Evolutionary conservation across 2,888 invertebrate species (phyloP).

Genomic region (Eurytoma californica): DNA sequence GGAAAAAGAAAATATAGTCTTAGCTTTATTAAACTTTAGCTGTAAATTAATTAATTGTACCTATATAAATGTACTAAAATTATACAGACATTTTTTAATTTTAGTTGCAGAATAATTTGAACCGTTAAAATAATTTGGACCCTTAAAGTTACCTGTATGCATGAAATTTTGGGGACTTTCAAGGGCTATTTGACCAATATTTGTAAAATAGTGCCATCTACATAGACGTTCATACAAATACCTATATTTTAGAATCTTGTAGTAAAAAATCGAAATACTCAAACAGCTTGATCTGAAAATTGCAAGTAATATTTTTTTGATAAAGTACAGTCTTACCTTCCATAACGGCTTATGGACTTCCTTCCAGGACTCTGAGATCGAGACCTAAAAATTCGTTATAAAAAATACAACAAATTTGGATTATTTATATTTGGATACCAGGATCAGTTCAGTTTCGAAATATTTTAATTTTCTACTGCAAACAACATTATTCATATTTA

Average conservation of each 20-base stretch:
- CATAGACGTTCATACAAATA: background rate
- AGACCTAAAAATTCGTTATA: conserved; percentile 63
- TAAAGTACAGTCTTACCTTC: conserved; percentile 66
- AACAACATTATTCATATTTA: background rate
- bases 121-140: background rate
- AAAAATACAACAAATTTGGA: conserved; percentile 13
- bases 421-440: background rate
- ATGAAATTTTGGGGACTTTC: conserved; percentile 3
- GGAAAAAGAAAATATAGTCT: no score
- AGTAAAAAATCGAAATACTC: background rate
- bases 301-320: background rate
- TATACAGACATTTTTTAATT: no score
- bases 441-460: background rate
- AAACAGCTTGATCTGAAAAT: conserved; percentile 37
- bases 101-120: no score
- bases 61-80: no score
- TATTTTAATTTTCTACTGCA: background rate
- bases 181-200: conserved; percentile 6
- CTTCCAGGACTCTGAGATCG: conserved; percentile 67
- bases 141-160: conserved; percentile 22
- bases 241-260: conserved; percentile 5
- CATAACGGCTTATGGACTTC: conserved; percentile 65
- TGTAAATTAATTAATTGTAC: no score
- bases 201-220: conserved; percentile 30
- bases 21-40: no score